phyloP scores from a whole-genome alignment of 2,113 vertebrate genomes.

The Ellobius talpinus region DNA sequence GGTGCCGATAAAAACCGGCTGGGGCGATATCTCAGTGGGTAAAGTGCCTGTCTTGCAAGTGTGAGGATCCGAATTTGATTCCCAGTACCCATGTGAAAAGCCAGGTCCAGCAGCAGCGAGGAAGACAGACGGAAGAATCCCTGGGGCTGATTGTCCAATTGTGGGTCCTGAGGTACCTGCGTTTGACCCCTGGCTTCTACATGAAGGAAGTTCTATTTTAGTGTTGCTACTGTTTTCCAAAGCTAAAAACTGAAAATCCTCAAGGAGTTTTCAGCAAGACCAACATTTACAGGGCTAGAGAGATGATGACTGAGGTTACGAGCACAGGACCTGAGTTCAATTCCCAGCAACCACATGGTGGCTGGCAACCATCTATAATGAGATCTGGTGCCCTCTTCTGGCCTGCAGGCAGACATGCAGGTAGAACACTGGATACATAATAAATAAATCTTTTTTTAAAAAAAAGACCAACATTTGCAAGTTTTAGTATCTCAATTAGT shows the following conservation, averaged over 20 bases:
- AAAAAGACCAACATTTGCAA: not conserved
- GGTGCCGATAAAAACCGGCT: not conserved
- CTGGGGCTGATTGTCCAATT: not conserved
- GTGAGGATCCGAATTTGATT: not conserved
- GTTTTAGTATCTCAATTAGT: not conserved
- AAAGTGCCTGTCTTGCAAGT: not conserved
- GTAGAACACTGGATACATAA: too few species aligned
- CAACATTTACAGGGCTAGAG: not conserved
- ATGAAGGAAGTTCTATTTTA: not conserved
- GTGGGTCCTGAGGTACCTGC: not conserved
- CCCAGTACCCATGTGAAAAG: not conserved
- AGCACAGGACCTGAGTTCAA: too few species aligned
- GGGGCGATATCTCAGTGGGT: not conserved
- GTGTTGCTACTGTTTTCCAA: not conserved
- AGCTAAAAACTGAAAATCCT: conserved; percentile 29
- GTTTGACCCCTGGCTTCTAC: not conserved
- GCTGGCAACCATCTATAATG: too few species aligned
- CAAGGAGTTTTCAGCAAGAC: conserved; percentile 13
- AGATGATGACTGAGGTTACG: too few species aligned
- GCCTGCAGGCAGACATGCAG: too few species aligned
- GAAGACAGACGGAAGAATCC: not conserved
- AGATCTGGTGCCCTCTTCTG: too few species aligned
- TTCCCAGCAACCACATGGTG: too few species aligned
- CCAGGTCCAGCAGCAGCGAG: not conserved
- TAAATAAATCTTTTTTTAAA: too few species aligned